Evolutionary conservation across 2,888 invertebrate species (phyloP).

Genomic region (Pachliopta kotzebuea): DNA sequence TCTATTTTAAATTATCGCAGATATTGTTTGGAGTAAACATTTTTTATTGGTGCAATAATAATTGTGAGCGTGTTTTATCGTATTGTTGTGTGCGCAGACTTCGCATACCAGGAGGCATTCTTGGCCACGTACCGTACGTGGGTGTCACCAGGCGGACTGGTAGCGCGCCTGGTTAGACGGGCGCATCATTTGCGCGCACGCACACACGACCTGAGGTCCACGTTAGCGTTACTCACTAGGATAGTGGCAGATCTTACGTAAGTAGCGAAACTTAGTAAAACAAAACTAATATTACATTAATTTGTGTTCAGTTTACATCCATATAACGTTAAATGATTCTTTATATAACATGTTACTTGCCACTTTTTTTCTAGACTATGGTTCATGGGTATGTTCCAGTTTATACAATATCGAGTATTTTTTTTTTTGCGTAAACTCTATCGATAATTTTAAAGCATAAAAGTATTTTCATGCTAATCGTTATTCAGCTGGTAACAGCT

Average conservation of each 20-base stretch:
- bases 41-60: background rate
- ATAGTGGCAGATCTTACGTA: constrained; percentile 98
- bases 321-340: no score
- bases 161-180: constrained; percentile 89
- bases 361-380: no score
- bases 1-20: background rate
- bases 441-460: no score
- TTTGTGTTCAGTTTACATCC: no score
- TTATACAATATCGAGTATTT: no score
- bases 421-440: no score
- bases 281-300: background rate
- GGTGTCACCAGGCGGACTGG: constrained; percentile 91
- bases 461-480: no score
- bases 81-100: constrained; percentile 80
- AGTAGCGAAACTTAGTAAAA: constrained; percentile 58
- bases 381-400: no score
- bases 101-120: constrained; percentile 98
- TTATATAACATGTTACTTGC: no score
- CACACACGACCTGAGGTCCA: constrained; percentile 88
- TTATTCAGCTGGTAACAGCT: no score
- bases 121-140: constrained; percentile 98
- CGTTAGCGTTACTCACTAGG: constrained; percentile 94
- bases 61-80: constrained; percentile 2
- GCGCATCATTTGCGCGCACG: constrained; percentile 83
- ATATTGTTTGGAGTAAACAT: background rate